phyloP scores from a whole-genome alignment of 2,888 invertebrate genomes.

The Thalpophila matura region DNA sequence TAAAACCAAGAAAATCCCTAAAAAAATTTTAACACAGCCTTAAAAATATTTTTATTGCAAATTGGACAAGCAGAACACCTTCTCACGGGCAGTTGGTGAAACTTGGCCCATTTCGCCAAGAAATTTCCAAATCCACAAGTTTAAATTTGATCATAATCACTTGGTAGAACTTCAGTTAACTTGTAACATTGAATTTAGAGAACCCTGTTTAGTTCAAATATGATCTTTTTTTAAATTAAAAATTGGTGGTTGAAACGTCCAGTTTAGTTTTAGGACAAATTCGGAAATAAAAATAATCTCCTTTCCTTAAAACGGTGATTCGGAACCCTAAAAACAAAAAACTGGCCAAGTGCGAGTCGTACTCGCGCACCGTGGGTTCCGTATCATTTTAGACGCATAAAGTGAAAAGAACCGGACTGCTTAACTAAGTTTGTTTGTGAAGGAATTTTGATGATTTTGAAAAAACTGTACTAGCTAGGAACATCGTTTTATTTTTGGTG shows the following conservation, averaged over 20 bases:
- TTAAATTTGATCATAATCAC: conserved; percentile 67
- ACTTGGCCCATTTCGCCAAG: conserved; percentile 55
- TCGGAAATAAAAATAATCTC: too few relatives aligned
- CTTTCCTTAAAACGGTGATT: too few relatives aligned
- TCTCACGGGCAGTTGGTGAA: conserved; percentile 46
- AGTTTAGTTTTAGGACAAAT: too few relatives aligned
- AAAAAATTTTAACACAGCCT: conserved; percentile 1
- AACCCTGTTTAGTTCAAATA: conserved; percentile 37
- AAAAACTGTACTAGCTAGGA: too few relatives aligned
- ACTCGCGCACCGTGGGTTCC: too few relatives aligned
- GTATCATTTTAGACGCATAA: too few relatives aligned
- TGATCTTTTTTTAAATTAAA: conserved; percentile 31
- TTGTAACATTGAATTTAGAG: conserved; percentile 56
- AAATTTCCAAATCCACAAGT: conserved; percentile 58
- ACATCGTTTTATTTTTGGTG: too few relatives aligned
- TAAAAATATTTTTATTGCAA: conserved; percentile 59
- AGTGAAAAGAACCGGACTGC: too few relatives aligned
- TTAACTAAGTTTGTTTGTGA: too few relatives aligned
- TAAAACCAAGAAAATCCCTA: background rate
- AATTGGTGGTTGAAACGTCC: conserved; percentile 2
- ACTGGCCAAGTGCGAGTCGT: too few relatives aligned
- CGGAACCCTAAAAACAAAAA: too few relatives aligned
- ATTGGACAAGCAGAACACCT: conserved; percentile 54
- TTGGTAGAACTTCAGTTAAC: conserved; percentile 41
- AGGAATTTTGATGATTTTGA: too few relatives aligned